Conservation (phyloP, 2,888 invertebrate genomes). For the Thelaira solivaga region DNA sequence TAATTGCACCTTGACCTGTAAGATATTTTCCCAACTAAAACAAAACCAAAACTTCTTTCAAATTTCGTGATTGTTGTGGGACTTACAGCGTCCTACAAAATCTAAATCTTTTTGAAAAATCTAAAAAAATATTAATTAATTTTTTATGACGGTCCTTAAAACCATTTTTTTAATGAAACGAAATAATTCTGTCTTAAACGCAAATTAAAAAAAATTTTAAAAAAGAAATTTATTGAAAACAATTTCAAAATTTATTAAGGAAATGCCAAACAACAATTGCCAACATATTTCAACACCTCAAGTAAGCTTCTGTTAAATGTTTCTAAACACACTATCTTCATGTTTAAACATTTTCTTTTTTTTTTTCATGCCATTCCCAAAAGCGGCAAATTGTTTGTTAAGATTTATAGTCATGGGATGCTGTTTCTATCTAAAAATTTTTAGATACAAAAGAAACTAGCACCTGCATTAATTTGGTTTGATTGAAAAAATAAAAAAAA, state of each 20-base stretch:
- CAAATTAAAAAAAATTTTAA: background rate
- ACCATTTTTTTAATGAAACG: no score
- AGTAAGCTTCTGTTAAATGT: constrained; percentile 35
- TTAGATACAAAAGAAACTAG: constrained; percentile 8
- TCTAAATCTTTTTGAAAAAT: no score
- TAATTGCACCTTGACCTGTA: no score
- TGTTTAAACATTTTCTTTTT: background rate
- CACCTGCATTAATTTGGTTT: constrained; percentile 41
- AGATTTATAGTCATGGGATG: background rate
- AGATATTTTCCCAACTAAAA: no score
- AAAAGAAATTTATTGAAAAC: background rate
- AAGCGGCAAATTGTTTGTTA: background rate
- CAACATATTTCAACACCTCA: background rate
- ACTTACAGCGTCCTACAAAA: no score
- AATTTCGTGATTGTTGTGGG: no score
- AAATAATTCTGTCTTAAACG: no score
- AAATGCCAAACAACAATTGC: background rate
- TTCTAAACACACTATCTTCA: constrained; percentile 25
- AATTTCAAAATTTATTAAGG: constrained; percentile 19
- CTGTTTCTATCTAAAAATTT: background rate
- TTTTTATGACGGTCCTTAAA: no score
- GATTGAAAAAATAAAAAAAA: no score
- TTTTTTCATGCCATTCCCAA: background rate
- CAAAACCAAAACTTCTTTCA: no score
- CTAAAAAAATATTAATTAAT: no score